Evolutionary conservation across 2,797 vertebrate genomes (phyloP), one percentile per base, ranked within the genome.

Genomic region (Sardinella longiceps): DNA sequence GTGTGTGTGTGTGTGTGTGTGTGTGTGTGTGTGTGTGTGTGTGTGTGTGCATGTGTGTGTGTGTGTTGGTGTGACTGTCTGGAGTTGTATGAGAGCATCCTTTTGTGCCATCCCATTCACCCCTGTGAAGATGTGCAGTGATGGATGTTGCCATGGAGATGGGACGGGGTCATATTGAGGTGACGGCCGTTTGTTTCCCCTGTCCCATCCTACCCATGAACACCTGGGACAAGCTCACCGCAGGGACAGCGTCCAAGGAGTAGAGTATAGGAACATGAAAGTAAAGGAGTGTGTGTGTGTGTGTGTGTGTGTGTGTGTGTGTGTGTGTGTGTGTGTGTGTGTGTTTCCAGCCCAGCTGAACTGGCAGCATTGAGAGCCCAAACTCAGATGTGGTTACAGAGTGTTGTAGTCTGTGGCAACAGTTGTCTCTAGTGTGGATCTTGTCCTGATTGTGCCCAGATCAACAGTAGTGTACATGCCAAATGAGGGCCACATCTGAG

Each of bases 301-400:
- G 81, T 77, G 39, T 15, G 12, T 23, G 46, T 15, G 45, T 82
- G 20, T 74, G 23, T 56, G 39, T 89, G 90, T 23, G 87, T 53
- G 90, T 91, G 89, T 90, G 87, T 86, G 66, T 89, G 89, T 89
- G 90, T 84, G 86, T 30, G 86, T 84, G 33, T 86, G 91, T 88
- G 7, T 83, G 90, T 80, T 58, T 77, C 88, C 93, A 91, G 48
- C 48, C 48, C 48, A 50, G 12, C 15, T 50, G 1, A 14, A 50
- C 88, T 93, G 91, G 92, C 88, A 91, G 92, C 90, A 91, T 93
- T 93, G 93, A 93, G 90, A 94, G 93, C 18, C 23, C 53, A 56
- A 56, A 23, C 53, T 20, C 23, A 56, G 0, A 23, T 56, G 53
- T 20, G 3, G 20, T 56, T 56, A 23, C 51, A 56, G 20, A 56